Conservation (phyloP, 2,797 vertebrate species). For the Paedocypris micromegethes region DNA sequence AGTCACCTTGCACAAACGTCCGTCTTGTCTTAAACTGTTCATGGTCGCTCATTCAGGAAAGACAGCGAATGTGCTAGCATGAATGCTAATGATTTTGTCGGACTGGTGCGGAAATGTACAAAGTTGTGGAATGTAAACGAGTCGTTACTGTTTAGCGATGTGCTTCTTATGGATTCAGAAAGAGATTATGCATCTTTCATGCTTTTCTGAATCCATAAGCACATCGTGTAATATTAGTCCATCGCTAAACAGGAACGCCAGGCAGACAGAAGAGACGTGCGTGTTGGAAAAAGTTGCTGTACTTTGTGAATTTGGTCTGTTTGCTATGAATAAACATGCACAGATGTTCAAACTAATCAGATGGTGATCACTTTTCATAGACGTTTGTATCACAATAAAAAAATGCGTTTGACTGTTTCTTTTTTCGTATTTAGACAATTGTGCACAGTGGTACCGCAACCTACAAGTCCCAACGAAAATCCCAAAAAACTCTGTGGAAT, state of each 20-base stretch:
- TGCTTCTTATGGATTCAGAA: not conserved
- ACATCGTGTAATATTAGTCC: constrained; percentile 29
- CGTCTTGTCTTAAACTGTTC: constrained; percentile 28
- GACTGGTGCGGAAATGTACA: constrained; percentile 27
- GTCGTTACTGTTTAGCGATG: constrained; percentile 15
- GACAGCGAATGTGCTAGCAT: no score
- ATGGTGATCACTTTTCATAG: not conserved
- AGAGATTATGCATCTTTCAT: no score
- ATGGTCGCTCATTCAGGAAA: not conserved
- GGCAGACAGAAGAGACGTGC: not conserved
- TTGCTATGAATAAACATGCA: constrained; percentile 38
- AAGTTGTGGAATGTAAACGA: constrained; percentile 34
- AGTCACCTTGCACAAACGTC: constrained; percentile 19
- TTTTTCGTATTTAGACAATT: not conserved
- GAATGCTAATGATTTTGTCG: not conserved
- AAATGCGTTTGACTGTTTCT: not conserved
- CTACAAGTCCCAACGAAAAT: no score
- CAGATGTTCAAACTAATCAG: constrained; percentile 24
- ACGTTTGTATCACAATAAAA: not conserved
- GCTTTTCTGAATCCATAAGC: constrained; percentile 12
- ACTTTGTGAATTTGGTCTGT: constrained; percentile 34
- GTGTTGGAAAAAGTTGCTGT: not conserved
- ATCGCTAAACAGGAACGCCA: constrained; percentile 5
- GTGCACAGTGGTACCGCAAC: not conserved
- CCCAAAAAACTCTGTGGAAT: no score